phyloP scores from a whole-genome alignment of 2,113 vertebrate species.

The Pituophis catenifer region DNA sequence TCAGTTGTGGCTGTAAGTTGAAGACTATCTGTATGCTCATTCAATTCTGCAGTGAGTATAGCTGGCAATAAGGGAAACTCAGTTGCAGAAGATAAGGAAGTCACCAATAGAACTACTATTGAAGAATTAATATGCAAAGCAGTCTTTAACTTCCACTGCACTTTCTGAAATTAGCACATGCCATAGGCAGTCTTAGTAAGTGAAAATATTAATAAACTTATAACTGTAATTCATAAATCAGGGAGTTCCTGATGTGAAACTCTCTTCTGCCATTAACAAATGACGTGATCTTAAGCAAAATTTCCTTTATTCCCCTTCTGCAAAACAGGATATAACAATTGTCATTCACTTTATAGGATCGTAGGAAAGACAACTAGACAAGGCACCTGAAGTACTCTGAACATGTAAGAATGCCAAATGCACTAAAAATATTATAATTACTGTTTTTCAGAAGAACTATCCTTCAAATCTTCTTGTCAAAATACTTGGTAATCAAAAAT shows the following conservation, averaged over 20 bases:
- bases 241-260: neutral
- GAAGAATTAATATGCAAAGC: neutral
- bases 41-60: neutral
- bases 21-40: neutral
- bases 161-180: neutral
- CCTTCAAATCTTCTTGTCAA: neutral
- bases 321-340: neutral
- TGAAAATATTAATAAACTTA: neutral
- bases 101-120: neutral
- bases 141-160: neutral
- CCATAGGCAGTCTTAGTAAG: neutral
- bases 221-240: neutral
- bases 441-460: neutral
- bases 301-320: neutral
- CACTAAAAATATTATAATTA: neutral
- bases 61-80: neutral
- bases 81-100: neutral
- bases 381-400: neutral
- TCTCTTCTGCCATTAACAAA: neutral
- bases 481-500: neutral
- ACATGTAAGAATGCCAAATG: neutral
- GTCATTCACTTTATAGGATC: neutral
- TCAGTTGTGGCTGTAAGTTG: neutral
- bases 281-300: neutral
- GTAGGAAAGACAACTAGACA: neutral